A percentile compares a stretch with the other conserved stretches of the same genome.
These are phyloP conservation scores for Gasterosteus nipponicus DNA, from an alignment of 2,113 vertebrate species.

Conservation along the genomic window DNA sequence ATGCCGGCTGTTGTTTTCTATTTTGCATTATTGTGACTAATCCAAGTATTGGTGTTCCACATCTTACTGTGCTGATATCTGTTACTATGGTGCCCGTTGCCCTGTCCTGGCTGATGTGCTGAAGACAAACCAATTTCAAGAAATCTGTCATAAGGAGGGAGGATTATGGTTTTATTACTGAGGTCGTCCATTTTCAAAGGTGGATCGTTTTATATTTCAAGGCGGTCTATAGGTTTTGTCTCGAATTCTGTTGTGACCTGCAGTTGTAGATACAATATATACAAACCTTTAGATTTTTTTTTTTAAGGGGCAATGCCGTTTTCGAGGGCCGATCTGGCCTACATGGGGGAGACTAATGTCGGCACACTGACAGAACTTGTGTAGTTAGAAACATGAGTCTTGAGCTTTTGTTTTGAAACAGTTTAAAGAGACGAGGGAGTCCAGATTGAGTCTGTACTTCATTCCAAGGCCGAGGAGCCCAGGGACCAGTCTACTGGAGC, in stretches of 20 bases:
- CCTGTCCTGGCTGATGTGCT: constrained; percentile 21
- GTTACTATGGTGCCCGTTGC: not conserved
- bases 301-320: too few relatives aligned
- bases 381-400: too few relatives aligned
- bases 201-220: not conserved
- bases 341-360: too few relatives aligned
- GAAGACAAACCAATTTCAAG: not conserved
- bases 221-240: not conserved
- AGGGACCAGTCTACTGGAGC: not conserved
- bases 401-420: not conserved
- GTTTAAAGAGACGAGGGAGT: not conserved
- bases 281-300: not conserved
- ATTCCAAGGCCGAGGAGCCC: not conserved
- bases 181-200: not conserved
- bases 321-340: not conserved
- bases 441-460: not conserved
- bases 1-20: constrained; percentile 20
- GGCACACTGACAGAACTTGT: not conserved
- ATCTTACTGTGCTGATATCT: constrained; percentile 23
- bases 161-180: constrained; percentile 6
- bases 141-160: constrained; percentile 16
- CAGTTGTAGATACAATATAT: not conserved
- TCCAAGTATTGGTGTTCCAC: constrained; percentile 31
- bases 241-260: not conserved
- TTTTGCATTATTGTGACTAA: not conserved